Base-by-base conservation (phyloP, 2,113 vertebrate species). In the Cheirogaleus medius region DNA sequence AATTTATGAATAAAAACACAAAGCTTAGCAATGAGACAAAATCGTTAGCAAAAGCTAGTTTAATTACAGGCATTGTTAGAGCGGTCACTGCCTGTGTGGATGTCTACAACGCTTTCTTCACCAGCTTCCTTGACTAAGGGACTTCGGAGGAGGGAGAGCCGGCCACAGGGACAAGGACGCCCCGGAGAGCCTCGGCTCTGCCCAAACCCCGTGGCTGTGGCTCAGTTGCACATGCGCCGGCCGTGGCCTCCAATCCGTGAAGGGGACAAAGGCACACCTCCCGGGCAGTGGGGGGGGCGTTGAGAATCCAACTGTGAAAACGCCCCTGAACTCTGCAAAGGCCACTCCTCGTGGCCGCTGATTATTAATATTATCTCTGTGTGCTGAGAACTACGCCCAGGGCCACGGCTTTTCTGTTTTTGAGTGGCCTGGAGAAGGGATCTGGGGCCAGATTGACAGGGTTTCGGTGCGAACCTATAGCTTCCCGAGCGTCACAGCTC, bases 71-170 rank as follows among this genome's bases (percentile, higher is more conserved):
- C 27, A 4, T 42, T 8, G 37, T 5, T 9, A 23, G 27, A 29
- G 7, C 10, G 10, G 32, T 60, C 14, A 4, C 8, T 23, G 25
- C 47, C 0, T 0, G 5, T 0, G 0, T 0, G 3, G 37, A 15
- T 2, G 0, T 6, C 15, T 21, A 8, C 1, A 10, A 10, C 54
- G 1, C 0, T 42, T 42, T 23, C 34, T 14, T n/a, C 12, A 5
- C 49, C 54, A 14, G 12, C 10, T 25, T 29, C 69, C 2, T 5
- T 9, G 0, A 1, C 15, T 56, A 27, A 25, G 63, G 17, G 4
- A 1, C 32, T 37, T 17, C 9, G 1, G 34, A 7, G 18, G 37
- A 18, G 39, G 64, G 13, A 23, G 29, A 37, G 52, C 49, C 44
- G 60, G 6, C 20, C 8, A 18, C 4, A 5, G 2, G 60, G 60